These are phyloP conservation scores for Archilochus colubris DNA, from an alignment of 2,113 vertebrate genomes.

Conservation along the genomic window DNA sequence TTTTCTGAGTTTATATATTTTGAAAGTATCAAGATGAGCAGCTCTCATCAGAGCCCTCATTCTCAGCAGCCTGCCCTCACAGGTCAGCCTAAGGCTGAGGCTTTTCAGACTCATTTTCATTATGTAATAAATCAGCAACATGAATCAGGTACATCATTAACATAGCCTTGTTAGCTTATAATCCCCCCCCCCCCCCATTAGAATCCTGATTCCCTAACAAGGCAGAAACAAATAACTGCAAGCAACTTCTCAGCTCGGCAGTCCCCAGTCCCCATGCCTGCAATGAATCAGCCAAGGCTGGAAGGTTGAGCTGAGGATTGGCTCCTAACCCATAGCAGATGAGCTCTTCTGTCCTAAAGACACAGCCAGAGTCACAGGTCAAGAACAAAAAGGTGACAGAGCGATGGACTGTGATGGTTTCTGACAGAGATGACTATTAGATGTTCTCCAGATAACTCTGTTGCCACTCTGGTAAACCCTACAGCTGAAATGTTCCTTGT, in stretches of 20 bases:
- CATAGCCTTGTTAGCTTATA: not conserved
- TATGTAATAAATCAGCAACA: not conserved
- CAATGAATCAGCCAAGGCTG: not conserved
- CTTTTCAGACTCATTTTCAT: not conserved
- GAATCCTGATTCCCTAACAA: conserved; percentile 1
- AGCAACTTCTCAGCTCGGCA: not conserved
- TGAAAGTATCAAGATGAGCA: not conserved
- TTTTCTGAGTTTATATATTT: not conserved
- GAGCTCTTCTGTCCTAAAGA: not conserved
- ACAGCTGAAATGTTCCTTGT: rapidly evolving
- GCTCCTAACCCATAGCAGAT: not conserved
- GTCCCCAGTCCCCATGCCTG: not conserved
- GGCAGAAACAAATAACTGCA: not conserved
- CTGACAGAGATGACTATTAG: not conserved
- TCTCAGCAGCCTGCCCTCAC: not conserved
- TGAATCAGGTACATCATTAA: not conserved
- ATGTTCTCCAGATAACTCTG: not conserved
- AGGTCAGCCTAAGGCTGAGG: not conserved
- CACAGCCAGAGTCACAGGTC: not conserved
- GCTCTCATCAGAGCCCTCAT: not conserved
- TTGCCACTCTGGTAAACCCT: not conserved
- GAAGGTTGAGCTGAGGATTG: not conserved
- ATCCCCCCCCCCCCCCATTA: rapidly evolving
- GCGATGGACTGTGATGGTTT: rapidly evolving
- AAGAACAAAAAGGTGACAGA: not conserved